Base-by-base conservation (phyloP, 2,888 invertebrate genomes). In the Macaria notata region DNA sequence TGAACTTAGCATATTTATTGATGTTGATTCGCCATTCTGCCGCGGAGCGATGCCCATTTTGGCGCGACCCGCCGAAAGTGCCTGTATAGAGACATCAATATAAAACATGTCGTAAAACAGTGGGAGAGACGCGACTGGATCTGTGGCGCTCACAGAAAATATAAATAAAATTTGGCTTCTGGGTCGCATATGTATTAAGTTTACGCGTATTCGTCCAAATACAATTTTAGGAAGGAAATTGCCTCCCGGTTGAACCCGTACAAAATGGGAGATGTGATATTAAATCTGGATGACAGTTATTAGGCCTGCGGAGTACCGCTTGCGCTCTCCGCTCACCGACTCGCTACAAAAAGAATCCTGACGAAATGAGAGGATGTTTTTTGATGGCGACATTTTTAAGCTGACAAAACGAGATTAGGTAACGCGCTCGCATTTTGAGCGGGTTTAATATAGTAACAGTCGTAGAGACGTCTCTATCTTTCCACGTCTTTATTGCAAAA, bases 281-380 rank as follows among this genome's bases (percentile, higher is more conserved):
- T 87, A 90, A 90, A 88, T 88, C 86, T 84, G 81, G 81, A 84
- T 87, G 89, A 86, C 89, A 88, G 88, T 86, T 88, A 88, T 89
- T 86, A 89, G 84, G 81, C 80, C 72, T 75, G 80, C 74, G 67
- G 82, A 82, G 76, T 79, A 70, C 70, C 71, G 70, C 76, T 73
- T 19, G 19, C 19, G 19, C 19, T 19, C 19, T 19, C 19, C 71
- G 66, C 71, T 73, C 70, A 66, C 71, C 67, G 74, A 72, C 65
- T 72, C 70, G 72, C 72, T 70, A 73, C 75, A 77, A 74, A 81
- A 83, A 76, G 72, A 78, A 78, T 75, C 78, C 66, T 71, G 75
- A 74, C 73, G 73, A 74, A 79, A 79, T 77, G 75, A 80, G 70
- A 75, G 78, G 71, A 77, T 78, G 79, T 81, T 63, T 64, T 81